A percentile compares a stretch with the other conserved stretches of the same genome.
These are phyloP conservation scores for Taenioides sp. DNA, from an alignment of 2,797 vertebrate species.

Conservation along the genomic window DNA sequence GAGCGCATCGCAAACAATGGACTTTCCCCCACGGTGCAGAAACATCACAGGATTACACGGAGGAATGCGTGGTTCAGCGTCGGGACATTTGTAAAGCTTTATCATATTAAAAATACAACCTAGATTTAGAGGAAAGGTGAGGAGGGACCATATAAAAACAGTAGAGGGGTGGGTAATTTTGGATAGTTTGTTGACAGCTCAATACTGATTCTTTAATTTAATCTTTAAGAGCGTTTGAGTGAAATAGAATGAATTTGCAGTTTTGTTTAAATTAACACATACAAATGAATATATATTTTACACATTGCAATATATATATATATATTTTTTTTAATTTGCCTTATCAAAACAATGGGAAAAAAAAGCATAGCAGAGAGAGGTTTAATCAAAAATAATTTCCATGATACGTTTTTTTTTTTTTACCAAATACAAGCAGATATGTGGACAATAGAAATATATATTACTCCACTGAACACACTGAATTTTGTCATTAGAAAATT, in stretches of 20 bases:
- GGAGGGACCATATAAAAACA: neutral
- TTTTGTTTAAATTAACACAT: neutral
- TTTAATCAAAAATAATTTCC: no score
- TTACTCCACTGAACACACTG: neutral
- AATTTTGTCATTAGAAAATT: neutral
- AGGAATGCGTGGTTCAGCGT: slow-evolving; percentile 9
- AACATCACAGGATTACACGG: slow-evolving; percentile 15
- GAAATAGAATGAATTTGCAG: no score
- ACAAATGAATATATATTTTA: neutral
- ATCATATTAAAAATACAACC: neutral
- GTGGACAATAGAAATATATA: no score
- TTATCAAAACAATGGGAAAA: no score
- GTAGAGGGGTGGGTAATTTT: no score
- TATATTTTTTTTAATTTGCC: no score
- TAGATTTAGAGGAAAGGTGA: neutral
- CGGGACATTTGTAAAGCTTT: slow-evolving; percentile 3
- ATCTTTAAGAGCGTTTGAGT: neutral
- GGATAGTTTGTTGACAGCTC: neutral
- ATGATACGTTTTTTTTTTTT: no score
- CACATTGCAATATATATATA: no score
- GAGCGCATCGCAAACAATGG: slow-evolving; percentile 46
- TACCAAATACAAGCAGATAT: no score
- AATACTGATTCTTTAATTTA: no score
- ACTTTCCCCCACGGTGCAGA: slow-evolving; percentile 13
- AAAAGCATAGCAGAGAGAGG: no score